A percentile compares a stretch with the other conserved stretches of the same genome.
Conservation (phyloP, 2,888 invertebrate genomes). For the Ichneumon xanthorius region DNA sequence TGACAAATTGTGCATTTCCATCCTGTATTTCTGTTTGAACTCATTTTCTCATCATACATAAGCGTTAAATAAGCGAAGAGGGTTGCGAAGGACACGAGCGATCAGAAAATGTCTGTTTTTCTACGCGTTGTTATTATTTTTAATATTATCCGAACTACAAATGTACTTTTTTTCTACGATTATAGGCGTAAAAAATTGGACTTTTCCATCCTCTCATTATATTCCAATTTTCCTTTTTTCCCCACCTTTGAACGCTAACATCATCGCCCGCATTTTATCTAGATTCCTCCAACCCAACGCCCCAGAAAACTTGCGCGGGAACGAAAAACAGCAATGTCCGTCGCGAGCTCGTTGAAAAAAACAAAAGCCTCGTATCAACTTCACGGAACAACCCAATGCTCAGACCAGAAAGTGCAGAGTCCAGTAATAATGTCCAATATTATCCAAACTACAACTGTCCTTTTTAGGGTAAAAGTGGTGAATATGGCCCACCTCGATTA, state of each 20-base stretch:
- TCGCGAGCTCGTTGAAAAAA: conserved; percentile 24
- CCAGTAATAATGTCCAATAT: too few species aligned
- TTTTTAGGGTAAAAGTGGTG: too few species aligned
- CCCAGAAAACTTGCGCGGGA: conserved; percentile 20
- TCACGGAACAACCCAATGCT: conserved; percentile 66
- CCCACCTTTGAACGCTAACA: not conserved
- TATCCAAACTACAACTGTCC: too few species aligned
- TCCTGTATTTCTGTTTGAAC: too few species aligned
- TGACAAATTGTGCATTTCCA: too few species aligned
- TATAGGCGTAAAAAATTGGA: not conserved
- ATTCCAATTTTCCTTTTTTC: not conserved
- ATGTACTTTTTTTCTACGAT: too few species aligned
- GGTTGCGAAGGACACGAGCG: conserved; percentile 35
- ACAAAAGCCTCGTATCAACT: conserved; percentile 71
- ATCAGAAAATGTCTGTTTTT: conserved; percentile 4
- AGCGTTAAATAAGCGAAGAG: not conserved
- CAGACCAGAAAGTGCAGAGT: too few species aligned
- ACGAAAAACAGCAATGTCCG: conserved; percentile 25
- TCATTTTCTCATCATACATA: too few species aligned
- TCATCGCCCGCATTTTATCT: conserved; percentile 21
- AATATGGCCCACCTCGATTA: too few species aligned
- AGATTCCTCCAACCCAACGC: not conserved
- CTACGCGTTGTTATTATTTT: not conserved
- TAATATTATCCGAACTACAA: not conserved
- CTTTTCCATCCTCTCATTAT: not conserved